Percentiles rank a stretch among this genome's conserved stretches.
Conservation (phyloP, 2,888 invertebrate genomes). For the Brachyopa scutellaris region DNA sequence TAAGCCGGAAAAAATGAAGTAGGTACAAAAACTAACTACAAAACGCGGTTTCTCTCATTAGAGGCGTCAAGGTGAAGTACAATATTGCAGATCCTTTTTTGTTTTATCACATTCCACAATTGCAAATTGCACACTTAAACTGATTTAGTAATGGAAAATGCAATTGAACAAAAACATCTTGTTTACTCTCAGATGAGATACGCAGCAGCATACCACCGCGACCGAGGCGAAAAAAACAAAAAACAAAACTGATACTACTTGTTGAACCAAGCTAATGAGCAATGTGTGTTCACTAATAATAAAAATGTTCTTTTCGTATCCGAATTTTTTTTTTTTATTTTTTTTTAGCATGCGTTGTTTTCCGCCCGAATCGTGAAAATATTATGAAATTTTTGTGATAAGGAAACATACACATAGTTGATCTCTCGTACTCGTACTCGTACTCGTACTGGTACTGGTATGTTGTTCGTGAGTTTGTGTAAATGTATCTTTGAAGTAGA, state of each 20-base stretch:
- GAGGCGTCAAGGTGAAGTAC: conserved; percentile 48
- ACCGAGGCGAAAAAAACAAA: conserved; percentile 12
- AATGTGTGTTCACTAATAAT: conserved; percentile 36
- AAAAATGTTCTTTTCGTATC: conserved; percentile 40
- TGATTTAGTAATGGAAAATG: background rate
- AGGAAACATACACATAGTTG: conserved; percentile 69
- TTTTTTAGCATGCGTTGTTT: conserved; percentile 54
- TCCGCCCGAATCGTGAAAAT: conserved; percentile 61
- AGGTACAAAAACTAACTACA: conserved; percentile 11
- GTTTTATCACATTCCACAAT: conserved; percentile 30
- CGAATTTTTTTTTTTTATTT: conserved; percentile 20
- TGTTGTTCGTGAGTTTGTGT: conserved; percentile 54
- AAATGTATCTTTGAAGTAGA: conserved; percentile 28
- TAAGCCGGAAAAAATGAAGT: conserved; percentile 11
- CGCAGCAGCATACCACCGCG: conserved; percentile 34
- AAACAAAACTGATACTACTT: conserved; percentile 52
- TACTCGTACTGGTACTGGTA: no score
- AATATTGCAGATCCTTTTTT: conserved; percentile 28
- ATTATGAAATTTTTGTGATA: conserved; percentile 70
- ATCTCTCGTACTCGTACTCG: no score
- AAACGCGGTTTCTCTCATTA: conserved; percentile 51
- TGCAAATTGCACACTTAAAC: background rate
- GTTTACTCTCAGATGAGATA: conserved; percentile 54
- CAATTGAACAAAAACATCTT: conserved; percentile 21
- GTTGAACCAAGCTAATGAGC: conserved; percentile 45